These are phyloP conservation scores for Tursiops truncatus DNA, from an alignment of 2,113 vertebrate genomes.

Conservation along the genomic window DNA sequence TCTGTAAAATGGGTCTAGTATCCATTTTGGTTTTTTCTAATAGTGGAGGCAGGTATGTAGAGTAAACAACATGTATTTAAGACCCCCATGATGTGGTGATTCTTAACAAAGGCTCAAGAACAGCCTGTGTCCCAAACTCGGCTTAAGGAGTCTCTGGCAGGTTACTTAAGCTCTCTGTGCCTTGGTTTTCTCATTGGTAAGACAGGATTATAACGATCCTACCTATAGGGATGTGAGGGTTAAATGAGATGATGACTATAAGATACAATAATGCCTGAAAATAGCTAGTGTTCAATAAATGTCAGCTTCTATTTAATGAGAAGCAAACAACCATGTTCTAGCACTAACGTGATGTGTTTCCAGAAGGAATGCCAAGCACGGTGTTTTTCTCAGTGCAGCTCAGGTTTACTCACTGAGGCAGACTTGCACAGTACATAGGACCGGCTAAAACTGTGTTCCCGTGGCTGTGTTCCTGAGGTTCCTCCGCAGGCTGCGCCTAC, in stretches of 20 bases:
- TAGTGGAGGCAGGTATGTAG: background rate
- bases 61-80: background rate
- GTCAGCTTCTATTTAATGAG: background rate
- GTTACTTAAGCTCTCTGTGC: background rate
- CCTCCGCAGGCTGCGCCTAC: background rate
- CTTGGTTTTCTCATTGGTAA: background rate
- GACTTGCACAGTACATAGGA: too few species aligned
- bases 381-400: too few species aligned
- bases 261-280: background rate
- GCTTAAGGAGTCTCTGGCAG: background rate
- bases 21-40: background rate
- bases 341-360: background rate
- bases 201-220: background rate
- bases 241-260: background rate
- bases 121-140: background rate
- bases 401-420: too few species aligned
- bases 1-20: background rate
- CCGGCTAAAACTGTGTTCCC: too few species aligned
- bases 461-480: too few species aligned
- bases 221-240: background rate
- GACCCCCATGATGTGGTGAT: background rate
- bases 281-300: background rate
- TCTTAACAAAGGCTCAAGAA: background rate
- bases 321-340: background rate
- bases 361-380: too few species aligned